Base-by-base conservation (phyloP, 2,888 invertebrate species). In the Drosophila kuntzei region DNA sequence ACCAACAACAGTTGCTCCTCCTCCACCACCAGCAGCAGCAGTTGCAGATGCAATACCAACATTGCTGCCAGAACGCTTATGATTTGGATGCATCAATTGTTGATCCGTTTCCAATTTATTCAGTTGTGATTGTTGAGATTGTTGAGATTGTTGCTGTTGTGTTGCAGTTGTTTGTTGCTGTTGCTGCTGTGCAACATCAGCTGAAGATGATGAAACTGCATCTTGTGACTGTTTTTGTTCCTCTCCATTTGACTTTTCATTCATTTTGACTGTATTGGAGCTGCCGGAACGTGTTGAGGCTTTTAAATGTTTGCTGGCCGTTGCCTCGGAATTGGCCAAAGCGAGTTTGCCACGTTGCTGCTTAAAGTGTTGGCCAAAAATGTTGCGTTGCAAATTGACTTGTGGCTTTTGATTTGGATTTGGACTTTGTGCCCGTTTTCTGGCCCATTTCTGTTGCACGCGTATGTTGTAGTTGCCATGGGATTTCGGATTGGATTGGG, bases 381-480 rank as follows among this genome's bases (percentile, higher is more conserved):
- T 89, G 67, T 90, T 90, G 27, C 89, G 89, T 53, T 86, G 84
- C 5, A 86, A 55, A 12, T 53, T 54, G 11, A 77, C 71, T 50
- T 87, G 87, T 41, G 75, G 69, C 36, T 76, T 34, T 29, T 86
- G 82, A 51, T 69, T 65, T 62, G 90, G 91, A 4, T 76, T 32
- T 22, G 84, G 82, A 50, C 69, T 65, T 63, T 91, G 91, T 2
- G 89, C 80, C 0, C 91, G 82, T 65, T 92, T 91, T 41, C 90
- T 77, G 20, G 90, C 83, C 90, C 91, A 89, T 62, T 92, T 90
- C 64, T 91, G 91, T 65, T 91, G 90, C 70, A 86, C 66, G 64
- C 89, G 82, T 51, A 89, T 87, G 43, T 91, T 91, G 60, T 87
- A 87, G 69, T 75, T 66, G 29, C 69, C 11, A 27, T 80, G 86